A percentile compares a stretch with the other conserved stretches of the same genome.
phyloP scores from a whole-genome alignment of 2,113 vertebrate genomes.

The Lepus europaeus region DNA sequence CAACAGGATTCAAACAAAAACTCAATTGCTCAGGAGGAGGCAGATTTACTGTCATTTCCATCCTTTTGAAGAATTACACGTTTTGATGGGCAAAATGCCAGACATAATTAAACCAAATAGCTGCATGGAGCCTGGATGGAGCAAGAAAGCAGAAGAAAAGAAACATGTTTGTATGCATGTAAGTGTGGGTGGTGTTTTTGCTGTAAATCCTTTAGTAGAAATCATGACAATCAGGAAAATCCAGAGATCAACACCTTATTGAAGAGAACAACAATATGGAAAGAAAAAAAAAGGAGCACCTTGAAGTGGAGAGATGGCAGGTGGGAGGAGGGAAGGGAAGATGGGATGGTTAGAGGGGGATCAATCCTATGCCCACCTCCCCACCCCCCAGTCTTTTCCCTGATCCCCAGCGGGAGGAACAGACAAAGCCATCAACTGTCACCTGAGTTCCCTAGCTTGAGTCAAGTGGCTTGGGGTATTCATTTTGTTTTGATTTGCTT shows the following conservation, averaged over 20 bases:
- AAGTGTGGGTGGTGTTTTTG: conserved; percentile 73
- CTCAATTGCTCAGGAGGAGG: conserved; percentile 85
- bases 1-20: conserved; percentile 88
- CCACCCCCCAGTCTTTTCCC: conserved; percentile 57
- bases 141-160: conserved; percentile 76
- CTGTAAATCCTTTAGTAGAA: conserved; percentile 86
- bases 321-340: not conserved
- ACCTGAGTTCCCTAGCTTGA: conserved; percentile 82
- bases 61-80: conserved; percentile 88
- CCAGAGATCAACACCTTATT: conserved; percentile 80
- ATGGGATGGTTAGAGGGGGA: not conserved
- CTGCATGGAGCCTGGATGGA: conserved; percentile 82
- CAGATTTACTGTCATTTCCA: conserved; percentile 85
- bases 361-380: not conserved
- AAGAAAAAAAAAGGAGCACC: not conserved
- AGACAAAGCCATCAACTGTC: conserved; percentile 85
- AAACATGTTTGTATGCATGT: conserved; percentile 46
- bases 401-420: conserved; percentile 78
- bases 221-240: conserved; percentile 86
- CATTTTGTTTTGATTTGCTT: conserved; percentile 88
- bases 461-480: conserved; percentile 84
- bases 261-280: conserved; percentile 70
- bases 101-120: conserved; percentile 88
- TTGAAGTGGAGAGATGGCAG: not conserved
- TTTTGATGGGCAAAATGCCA: conserved; percentile 89